Conservation (phyloP, 2,888 invertebrate genomes). For the Cheilosia grossa region DNA sequence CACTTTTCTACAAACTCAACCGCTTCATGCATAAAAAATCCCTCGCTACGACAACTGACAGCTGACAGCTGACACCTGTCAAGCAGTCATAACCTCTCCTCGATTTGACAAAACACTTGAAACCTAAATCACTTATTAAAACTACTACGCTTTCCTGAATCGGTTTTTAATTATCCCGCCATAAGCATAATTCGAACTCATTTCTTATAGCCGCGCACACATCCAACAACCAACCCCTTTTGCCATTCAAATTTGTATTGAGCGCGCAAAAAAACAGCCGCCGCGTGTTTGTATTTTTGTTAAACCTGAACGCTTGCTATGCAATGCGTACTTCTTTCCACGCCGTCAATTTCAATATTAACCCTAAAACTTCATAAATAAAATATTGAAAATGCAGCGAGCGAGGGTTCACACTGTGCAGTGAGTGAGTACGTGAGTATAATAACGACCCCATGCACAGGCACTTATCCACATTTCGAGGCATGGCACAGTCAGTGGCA, state of each 20-base stretch:
- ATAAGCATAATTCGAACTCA: slow-evolving; percentile 34
- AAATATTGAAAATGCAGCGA: slow-evolving; percentile 53
- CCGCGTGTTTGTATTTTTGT: neutral
- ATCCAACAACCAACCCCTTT: neutral
- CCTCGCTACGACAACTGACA: neutral
- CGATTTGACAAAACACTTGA: slow-evolving; percentile 9
- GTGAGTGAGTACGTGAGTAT: slow-evolving; percentile 57
- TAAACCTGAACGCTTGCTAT: slow-evolving; percentile 9
- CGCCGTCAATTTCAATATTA: slow-evolving; percentile 63
- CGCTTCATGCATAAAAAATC: too few relatives aligned
- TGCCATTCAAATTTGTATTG: neutral
- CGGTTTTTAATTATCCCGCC: slow-evolving; percentile 51
- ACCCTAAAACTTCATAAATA: slow-evolving; percentile 61
- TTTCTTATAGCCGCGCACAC: neutral
- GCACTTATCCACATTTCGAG: slow-evolving; percentile 57
- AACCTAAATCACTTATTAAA: slow-evolving; percentile 37
- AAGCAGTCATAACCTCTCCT: slow-evolving; percentile 3
- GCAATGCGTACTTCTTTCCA: slow-evolving; percentile 50
- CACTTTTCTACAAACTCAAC: too few relatives aligned
- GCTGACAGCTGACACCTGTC: slow-evolving; percentile 5
- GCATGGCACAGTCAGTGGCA: slow-evolving; percentile 26
- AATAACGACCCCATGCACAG: slow-evolving; percentile 61
- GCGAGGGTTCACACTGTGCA: slow-evolving; percentile 45
- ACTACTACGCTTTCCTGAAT: slow-evolving; percentile 26
- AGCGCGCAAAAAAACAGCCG: slow-evolving; percentile 1